phyloP scores from a whole-genome alignment of 1,140 invertebrate genomes.

The Bombus difficillimus region DNA sequence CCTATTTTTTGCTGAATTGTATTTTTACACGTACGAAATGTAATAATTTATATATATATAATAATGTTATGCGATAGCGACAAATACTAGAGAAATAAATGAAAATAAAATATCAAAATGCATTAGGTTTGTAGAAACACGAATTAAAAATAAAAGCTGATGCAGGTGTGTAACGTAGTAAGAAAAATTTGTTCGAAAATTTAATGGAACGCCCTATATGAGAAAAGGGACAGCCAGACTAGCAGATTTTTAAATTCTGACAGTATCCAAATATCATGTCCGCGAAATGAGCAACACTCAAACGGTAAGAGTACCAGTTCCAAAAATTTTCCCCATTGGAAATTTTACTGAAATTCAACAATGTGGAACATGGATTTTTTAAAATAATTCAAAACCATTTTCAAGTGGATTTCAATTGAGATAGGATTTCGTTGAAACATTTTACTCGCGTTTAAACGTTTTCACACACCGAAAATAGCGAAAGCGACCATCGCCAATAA shows the following conservation, averaged over 20 bases:
- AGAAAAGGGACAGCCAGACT: neutral
- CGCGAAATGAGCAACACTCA: slow-evolving; percentile 6
- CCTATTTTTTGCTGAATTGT: neutral
- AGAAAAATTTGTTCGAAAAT: slow-evolving; percentile 1
- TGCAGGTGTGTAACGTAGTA: neutral
- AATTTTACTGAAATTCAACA: neutral
- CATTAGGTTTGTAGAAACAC: too few species aligned
- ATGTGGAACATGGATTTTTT: neutral
- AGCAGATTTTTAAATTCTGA: neutral
- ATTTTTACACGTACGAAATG: neutral
- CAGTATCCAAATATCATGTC: neutral
- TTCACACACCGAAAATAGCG: neutral
- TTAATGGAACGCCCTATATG: neutral
- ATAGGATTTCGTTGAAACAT: neutral
- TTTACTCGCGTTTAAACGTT: neutral
- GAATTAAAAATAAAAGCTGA: neutral
- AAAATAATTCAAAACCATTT: slow-evolving; percentile 11
- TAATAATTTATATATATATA: neutral
- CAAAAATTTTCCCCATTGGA: neutral
- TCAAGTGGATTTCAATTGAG: neutral
- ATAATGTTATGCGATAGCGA: neutral
- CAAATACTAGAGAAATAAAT: neutral
- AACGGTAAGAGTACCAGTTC: neutral
- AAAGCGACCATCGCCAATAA: neutral
- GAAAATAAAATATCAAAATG: neutral